These are phyloP conservation scores for Archivesica marissinica DNA, from an alignment of 1,140 invertebrate genomes.

Conservation along the genomic window DNA sequence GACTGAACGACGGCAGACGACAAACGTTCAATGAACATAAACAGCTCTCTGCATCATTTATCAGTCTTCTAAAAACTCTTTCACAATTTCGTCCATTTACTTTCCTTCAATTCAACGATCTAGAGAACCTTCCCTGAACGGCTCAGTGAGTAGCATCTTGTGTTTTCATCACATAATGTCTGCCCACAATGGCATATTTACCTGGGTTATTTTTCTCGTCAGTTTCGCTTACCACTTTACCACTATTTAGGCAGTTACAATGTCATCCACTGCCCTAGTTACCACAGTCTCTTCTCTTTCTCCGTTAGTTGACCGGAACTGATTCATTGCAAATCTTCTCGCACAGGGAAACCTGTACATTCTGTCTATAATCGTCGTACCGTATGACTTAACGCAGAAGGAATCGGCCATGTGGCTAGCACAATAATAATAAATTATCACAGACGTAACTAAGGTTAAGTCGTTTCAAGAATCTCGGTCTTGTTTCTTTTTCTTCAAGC, in stretches of 20 bases:
- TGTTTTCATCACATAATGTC: not conserved
- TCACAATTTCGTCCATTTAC: no score
- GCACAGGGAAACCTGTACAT: not conserved
- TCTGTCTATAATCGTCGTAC: slow-evolving; percentile 19
- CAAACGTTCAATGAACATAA: no score
- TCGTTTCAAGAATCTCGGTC: slow-evolving; percentile 63
- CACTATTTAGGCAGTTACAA: not conserved
- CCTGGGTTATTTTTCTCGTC: not conserved
- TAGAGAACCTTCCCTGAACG: no score
- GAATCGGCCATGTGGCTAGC: not conserved
- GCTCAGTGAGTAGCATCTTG: no score
- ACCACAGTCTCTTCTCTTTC: not conserved
- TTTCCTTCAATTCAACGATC: no score
- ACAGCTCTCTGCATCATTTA: no score
- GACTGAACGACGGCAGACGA: no score
- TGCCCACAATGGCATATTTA: not conserved
- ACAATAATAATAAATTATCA: slow-evolving; percentile 37
- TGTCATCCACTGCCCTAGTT: not conserved
- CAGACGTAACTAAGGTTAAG: slow-evolving; percentile 23
- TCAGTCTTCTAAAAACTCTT: no score
- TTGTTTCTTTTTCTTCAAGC: slow-evolving; percentile 68
- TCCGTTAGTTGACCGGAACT: not conserved
- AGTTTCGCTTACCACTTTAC: not conserved
- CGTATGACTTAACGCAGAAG: slow-evolving; percentile 38
- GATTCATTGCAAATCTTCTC: not conserved